A percentile compares a stretch with the other conserved stretches of the same genome.
These are phyloP conservation scores for Scomberomorus guttatus DNA, from an alignment of 2,797 vertebrate genomes.

Conservation along the genomic window DNA sequence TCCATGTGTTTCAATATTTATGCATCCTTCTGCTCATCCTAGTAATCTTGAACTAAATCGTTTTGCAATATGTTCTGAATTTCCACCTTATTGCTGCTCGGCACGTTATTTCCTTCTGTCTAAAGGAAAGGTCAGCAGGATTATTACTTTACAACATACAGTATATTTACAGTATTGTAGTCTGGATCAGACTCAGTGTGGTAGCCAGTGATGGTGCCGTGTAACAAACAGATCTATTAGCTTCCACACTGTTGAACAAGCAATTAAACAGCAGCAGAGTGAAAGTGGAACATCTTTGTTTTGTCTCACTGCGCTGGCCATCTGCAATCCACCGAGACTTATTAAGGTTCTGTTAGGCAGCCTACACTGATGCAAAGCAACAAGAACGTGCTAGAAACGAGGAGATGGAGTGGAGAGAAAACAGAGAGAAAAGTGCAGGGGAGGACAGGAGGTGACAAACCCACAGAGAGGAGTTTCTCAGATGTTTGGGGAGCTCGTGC, in stretches of 20 bases:
- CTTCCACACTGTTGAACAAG: slow-evolving; percentile 29
- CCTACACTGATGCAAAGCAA: slow-evolving; percentile 19
- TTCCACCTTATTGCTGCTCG: not conserved
- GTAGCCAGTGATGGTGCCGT: too few species aligned
- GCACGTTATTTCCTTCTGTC: not conserved
- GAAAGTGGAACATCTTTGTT: slow-evolving; percentile 48
- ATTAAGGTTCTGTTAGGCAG: not conserved
- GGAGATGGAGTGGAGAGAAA: slow-evolving; percentile 40
- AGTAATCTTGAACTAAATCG: not conserved
- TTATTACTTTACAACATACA: not conserved
- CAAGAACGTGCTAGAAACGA: not conserved
- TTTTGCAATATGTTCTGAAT: not conserved
- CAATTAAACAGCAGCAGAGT: slow-evolving; percentile 30
- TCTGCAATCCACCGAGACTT: slow-evolving; percentile 40
- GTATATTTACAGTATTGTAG: too few species aligned
- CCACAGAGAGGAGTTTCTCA: slow-evolving; percentile 54
- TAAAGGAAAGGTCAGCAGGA: not conserved
- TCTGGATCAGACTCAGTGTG: too few species aligned
- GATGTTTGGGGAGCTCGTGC: slow-evolving; percentile 56
- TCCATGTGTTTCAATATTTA: not conserved
- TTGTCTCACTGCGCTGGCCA: slow-evolving; percentile 42
- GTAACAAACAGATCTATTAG: slow-evolving; percentile 19
- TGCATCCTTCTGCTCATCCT: not conserved
- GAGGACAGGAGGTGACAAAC: slow-evolving; percentile 46
- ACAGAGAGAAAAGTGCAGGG: slow-evolving; percentile 23